A percentile compares a stretch with the other conserved stretches of the same genome.
Evolutionary conservation across 2,797 vertebrate species (phyloP).

Genomic region (Lateolabrax maculatus): DNA sequence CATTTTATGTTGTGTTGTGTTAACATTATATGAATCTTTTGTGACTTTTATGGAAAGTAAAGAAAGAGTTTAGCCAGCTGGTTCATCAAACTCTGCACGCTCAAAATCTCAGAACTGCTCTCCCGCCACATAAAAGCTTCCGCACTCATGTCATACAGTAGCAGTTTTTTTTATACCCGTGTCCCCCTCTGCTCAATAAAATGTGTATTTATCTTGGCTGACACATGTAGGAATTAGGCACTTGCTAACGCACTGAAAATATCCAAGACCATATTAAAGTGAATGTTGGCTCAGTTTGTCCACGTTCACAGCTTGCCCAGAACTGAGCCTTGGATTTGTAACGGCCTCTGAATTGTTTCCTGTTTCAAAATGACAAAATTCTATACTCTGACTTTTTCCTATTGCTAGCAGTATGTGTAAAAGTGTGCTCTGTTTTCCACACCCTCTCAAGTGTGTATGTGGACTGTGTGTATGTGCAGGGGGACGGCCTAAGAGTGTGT

Average conservation of each 20-base stretch:
- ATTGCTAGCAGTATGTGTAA: background rate
- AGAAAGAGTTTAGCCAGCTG: background rate
- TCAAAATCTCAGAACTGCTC: background rate
- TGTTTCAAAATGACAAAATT: slow-evolving; percentile 21
- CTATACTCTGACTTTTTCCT: background rate
- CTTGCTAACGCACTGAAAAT: background rate
- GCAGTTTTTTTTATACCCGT: background rate
- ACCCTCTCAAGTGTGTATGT: slow-evolving; percentile 11
- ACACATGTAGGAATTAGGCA: slow-evolving; percentile 7
- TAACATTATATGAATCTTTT: background rate
- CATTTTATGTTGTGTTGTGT: background rate
- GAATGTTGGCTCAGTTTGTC: slow-evolving; percentile 9
- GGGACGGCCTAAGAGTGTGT: background rate
- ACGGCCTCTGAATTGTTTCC: slow-evolving; percentile 6
- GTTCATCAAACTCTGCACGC: background rate
- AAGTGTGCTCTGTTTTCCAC: slow-evolving; percentile 7
- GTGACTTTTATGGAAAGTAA: background rate
- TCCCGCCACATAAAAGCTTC: slow-evolving; percentile 1
- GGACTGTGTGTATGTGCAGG: background rate
- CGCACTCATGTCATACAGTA: background rate
- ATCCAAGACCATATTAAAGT: slow-evolving; percentile 20
- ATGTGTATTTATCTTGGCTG: slow-evolving; percentile 10
- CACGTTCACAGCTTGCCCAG: slow-evolving; percentile 7
- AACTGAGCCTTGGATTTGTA: slow-evolving; percentile 5
- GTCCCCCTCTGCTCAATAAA: background rate